phyloP scores from a whole-genome alignment of 2,797 vertebrate genomes.

The Pseudochromis fuscus region DNA sequence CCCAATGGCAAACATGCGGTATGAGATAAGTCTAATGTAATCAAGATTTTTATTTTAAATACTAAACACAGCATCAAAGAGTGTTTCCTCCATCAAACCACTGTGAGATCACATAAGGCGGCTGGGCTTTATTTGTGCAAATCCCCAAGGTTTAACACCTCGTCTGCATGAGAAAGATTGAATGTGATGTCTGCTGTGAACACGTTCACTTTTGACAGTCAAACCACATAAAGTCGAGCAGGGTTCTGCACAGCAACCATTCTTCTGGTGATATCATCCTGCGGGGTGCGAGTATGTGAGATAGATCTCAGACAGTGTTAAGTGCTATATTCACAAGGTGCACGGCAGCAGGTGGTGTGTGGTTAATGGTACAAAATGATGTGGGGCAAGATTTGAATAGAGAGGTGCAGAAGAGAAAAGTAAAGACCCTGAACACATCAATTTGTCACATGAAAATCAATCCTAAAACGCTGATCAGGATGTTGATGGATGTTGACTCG shows the following conservation, averaged over 20 bases:
- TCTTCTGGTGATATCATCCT: slow-evolving; percentile 25
- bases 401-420: background rate
- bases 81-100: slow-evolving; percentile 14
- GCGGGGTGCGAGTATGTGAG: slow-evolving; percentile 9
- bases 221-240: slow-evolving; percentile 45
- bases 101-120: slow-evolving; percentile 28
- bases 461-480: background rate
- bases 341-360: background rate
- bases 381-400: background rate
- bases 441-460: no score
- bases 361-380: background rate
- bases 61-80: slow-evolving; percentile 38
- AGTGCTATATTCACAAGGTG: slow-evolving; percentile 1
- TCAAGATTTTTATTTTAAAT: slow-evolving; percentile 14
- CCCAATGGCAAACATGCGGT: background rate
- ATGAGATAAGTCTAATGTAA: slow-evolving; percentile 2
- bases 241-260: background rate
- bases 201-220: slow-evolving; percentile 46
- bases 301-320: slow-evolving; percentile 3
- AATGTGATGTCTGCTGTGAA: slow-evolving; percentile 80
- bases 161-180: background rate
- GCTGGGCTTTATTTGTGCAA: slow-evolving; percentile 36
- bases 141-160: slow-evolving; percentile 62
- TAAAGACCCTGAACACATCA: background rate
- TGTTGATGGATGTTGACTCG: no score